Conservation (phyloP, 2,113 vertebrate genomes). For the Theristicus caerulescens region DNA sequence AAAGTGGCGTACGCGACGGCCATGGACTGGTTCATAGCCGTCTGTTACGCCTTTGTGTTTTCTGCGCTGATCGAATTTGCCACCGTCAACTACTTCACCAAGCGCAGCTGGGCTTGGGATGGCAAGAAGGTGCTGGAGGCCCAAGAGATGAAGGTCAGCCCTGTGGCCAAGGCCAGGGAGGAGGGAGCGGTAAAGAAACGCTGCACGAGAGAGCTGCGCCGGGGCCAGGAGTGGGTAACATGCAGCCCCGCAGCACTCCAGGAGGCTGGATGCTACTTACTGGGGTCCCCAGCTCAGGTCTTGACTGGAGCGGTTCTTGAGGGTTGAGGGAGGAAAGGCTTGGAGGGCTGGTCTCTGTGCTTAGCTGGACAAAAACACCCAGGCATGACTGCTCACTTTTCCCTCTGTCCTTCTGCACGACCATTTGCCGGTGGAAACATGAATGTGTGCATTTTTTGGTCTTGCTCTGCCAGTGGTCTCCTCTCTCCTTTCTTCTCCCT, state of each 20-base stretch:
- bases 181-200: slow-evolving; percentile 22
- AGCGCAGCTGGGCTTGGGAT: slow-evolving; percentile 99
- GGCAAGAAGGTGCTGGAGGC: slow-evolving; percentile 92
- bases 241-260: slow-evolving; percentile 46
- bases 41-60: slow-evolving; percentile 99
- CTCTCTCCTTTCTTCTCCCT: not conserved
- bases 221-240: slow-evolving; percentile 69
- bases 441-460: not conserved
- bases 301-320: slow-evolving; percentile 67
- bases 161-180: not conserved
- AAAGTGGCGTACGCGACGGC: slow-evolving; percentile 99
- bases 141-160: slow-evolving; percentile 92
- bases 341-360: not conserved
- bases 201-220: slow-evolving; percentile 48
- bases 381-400: not conserved
- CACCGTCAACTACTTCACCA: slow-evolving; percentile 99
- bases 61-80: slow-evolving; percentile 99
- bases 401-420: not conserved
- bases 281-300: slow-evolving; percentile 64
- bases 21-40: slow-evolving; percentile 99
- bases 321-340: not conserved
- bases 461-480: rapidly evolving
- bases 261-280: slow-evolving; percentile 71
- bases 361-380: not conserved
- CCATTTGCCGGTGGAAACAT: rapidly evolving